Percentiles rank a stretch among this genome's conserved stretches.
These are phyloP conservation scores for Abramis brama DNA, from an alignment of 2,113 vertebrate species.

Conservation along the genomic window DNA sequence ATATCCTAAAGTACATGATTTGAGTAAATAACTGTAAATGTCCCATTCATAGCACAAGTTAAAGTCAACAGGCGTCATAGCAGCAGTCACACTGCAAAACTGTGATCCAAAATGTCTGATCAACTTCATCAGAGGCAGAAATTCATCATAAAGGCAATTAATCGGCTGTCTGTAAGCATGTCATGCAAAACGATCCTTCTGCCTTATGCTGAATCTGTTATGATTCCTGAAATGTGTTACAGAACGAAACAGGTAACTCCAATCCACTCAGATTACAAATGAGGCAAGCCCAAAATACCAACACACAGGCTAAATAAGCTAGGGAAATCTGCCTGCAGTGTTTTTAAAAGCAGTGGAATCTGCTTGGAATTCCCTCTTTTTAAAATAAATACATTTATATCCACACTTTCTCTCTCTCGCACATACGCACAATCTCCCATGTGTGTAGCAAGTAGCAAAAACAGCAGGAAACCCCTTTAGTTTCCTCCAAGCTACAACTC, in stretches of 20 bases:
- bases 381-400: conserved; percentile 8
- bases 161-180: background rate
- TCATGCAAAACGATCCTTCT: background rate
- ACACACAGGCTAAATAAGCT: background rate
- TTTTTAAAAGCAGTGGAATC: background rate
- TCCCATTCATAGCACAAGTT: background rate
- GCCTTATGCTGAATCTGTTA: background rate
- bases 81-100: background rate
- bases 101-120: background rate
- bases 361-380: conserved; percentile 26
- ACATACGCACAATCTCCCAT: background rate
- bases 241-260: background rate
- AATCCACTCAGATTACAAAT: conserved; percentile 29
- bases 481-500: background rate
- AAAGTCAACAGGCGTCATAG: background rate
- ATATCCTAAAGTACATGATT: background rate
- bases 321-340: background rate
- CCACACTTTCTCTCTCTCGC: background rate
- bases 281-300: background rate
- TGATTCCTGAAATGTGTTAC: background rate
- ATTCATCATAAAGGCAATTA: background rate
- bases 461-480: conserved; percentile 21
- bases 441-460: conserved; percentile 10
- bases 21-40: background rate
- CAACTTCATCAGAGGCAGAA: background rate